Percentiles rank a stretch among this genome's conserved stretches.
Evolutionary conservation across 1,140 invertebrate genomes (phyloP).

Genomic region (Sitodiplosis mosellana): DNA sequence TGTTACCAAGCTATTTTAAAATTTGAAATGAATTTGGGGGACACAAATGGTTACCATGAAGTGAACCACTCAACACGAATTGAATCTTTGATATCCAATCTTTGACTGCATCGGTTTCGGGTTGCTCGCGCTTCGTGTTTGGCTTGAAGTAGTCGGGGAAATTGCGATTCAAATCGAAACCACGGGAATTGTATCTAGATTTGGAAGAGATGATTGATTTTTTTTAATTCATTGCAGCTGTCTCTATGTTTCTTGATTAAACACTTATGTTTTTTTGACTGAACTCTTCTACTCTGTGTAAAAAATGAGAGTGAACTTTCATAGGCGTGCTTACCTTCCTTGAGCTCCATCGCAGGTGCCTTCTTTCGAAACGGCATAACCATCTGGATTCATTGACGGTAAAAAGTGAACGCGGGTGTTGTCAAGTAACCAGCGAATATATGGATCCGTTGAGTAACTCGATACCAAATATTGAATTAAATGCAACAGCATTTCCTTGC

Average conservation of each 20-base stretch:
- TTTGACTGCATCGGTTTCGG: conserved; percentile 88
- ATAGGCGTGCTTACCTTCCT: conserved; percentile 41
- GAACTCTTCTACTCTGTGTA: not conserved
- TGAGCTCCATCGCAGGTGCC: conserved; percentile 70
- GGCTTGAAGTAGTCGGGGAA: conserved; percentile 85
- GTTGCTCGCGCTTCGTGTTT: conserved; percentile 68
- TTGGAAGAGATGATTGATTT: no score
- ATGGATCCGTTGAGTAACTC: conserved; percentile 58
- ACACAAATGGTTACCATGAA: no score
- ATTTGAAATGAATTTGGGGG: no score
- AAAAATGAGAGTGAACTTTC: not conserved
- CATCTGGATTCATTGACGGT: conserved; percentile 85
- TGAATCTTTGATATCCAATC: conserved; percentile 83
- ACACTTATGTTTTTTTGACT: not conserved
- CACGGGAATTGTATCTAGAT: conserved; percentile 65
- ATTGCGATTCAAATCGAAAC: conserved; percentile 79
- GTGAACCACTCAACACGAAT: conserved; percentile 76
- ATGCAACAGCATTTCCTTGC: conserved; percentile 70
- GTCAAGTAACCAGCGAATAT: conserved; percentile 69
- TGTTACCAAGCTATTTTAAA: no score
- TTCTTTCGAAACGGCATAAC: conserved; percentile 70
- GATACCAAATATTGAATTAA: conserved; percentile 74
- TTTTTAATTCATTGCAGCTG: not conserved
- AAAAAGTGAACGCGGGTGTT: conserved; percentile 82
- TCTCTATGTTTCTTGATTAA: not conserved